Evolutionary conservation across 2,113 vertebrate species (phyloP), one percentile per base, ranked within the genome.

Genomic region (Notarius quadriscutis): DNA sequence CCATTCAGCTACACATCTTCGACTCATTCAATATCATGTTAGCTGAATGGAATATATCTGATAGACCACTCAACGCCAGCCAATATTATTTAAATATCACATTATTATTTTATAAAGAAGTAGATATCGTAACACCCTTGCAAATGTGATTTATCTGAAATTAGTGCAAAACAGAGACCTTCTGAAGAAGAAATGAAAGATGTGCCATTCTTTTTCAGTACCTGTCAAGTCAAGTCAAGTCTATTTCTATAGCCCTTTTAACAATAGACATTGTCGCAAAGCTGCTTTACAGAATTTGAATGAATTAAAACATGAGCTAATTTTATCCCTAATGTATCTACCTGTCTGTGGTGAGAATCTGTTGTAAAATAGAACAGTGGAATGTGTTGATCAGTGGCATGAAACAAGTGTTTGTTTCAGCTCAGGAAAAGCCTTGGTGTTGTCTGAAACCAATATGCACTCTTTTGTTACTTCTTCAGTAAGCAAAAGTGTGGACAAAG

Each of bases 401-500:
- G 75, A 83, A 86, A 85, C 79, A 86, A 87, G 63, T 83, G 74
- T 83, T 89, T 84, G 74, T 87, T 90, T 86, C 79, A 87, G 87
- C 27, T 25, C 48, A 41, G 57, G 89, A 91, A 93, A 92, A 89
- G 78, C 85, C 84, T 58, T 72, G 17, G 87, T 92, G 89, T 94
- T 89, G 88, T 81, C 89, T 89, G 86, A 92, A 91, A 91, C 71
- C 22, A 90, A 83, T 63, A 90, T 72, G 10, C 60, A 7, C 41
- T 50, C 69, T 74, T 62, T 25, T 62, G 58, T 81, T 81, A 57
- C 30, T 51, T 90, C 87, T 90, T 69, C 87, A 87, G 34, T 86
- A 92, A 89, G 90, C 89, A 90, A 88, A 58, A 92, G 87, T 55
- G 84, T 89, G 88, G 90, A 88, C 88, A 93, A 88, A 92, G 91